Evolutionary conservation across 2,888 invertebrate genomes (phyloP).

Genomic region (Acanthosoma haemorrhoidale): DNA sequence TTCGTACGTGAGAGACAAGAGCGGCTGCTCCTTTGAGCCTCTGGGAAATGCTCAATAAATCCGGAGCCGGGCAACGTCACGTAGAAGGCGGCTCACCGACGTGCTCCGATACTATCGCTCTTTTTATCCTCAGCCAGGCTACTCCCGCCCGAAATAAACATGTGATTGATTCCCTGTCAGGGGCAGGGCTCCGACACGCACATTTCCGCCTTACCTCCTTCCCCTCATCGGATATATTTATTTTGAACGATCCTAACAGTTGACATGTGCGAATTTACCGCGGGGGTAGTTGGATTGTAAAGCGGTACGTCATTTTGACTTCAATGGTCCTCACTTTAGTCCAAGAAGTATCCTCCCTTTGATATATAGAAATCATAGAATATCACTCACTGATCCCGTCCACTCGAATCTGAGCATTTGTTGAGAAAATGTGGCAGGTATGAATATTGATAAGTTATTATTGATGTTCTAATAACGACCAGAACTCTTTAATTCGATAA

Average conservation of each 20-base stretch:
- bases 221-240: background rate
- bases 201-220: too few relatives aligned
- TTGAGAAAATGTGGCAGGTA: too few relatives aligned
- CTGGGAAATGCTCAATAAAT: constrained; percentile 37
- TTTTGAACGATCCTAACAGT: background rate
- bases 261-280: too few relatives aligned
- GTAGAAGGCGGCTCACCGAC: constrained; percentile 30
- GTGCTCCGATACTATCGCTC: constrained; percentile 36
- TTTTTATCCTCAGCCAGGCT: constrained; percentile 24
- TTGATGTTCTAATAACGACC: too few relatives aligned
- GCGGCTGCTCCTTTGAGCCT: constrained; percentile 31
- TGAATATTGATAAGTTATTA: too few relatives aligned
- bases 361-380: too few relatives aligned
- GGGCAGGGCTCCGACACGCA: background rate
- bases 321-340: background rate
- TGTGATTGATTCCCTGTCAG: constrained; percentile 36
- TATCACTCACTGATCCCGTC: too few relatives aligned
- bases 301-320: background rate
- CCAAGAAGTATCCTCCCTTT: too few relatives aligned
- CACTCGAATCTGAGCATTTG: too few relatives aligned
- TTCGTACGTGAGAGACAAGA: constrained; percentile 32
- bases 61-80: constrained; percentile 31
- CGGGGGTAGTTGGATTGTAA: too few relatives aligned
- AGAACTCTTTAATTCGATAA: too few relatives aligned
- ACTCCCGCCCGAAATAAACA: constrained; percentile 26